Evolutionary conservation across 1,140 invertebrate species (phyloP).

Genomic region (Dendroctonus ponderosae): DNA sequence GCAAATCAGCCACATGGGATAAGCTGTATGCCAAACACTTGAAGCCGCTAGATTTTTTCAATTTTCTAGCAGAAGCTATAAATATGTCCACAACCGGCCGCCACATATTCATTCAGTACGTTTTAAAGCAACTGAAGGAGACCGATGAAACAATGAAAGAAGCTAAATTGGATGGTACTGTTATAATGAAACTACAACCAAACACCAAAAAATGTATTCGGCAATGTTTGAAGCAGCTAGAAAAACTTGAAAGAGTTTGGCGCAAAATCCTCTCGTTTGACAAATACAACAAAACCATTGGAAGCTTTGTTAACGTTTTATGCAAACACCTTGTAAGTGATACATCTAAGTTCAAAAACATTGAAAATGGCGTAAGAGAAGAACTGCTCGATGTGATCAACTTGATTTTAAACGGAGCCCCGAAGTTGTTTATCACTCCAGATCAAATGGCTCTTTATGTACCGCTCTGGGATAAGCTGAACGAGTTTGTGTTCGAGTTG

Average conservation of each 20-base stretch:
- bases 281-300: slow-evolving; percentile 53
- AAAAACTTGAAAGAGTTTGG: slow-evolving; percentile 85
- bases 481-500: slow-evolving; percentile 78
- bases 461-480: slow-evolving; percentile 76
- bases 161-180: slow-evolving; percentile 33
- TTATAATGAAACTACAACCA: slow-evolving; percentile 57
- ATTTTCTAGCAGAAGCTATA: slow-evolving; percentile 41
- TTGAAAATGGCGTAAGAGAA: slow-evolving; percentile 55
- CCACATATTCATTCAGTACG: slow-evolving; percentile 49
- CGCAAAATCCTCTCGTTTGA: slow-evolving; percentile 54
- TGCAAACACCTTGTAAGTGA: slow-evolving; percentile 55
- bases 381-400: slow-evolving; percentile 58
- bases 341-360: slow-evolving; percentile 57
- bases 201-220: slow-evolving; percentile 70
- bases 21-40: slow-evolving; percentile 25
- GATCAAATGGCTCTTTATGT: slow-evolving; percentile 62
- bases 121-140: slow-evolving; percentile 46
- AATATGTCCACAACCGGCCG: slow-evolving; percentile 53
- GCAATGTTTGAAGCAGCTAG: slow-evolving; percentile 80
- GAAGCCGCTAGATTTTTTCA: neutral
- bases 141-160: slow-evolving; percentile 48
- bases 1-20: slow-evolving; percentile 66
- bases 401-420: slow-evolving; percentile 54
- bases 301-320: slow-evolving; percentile 51
- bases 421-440: slow-evolving; percentile 56